Conservation (phyloP, 2,797 vertebrate species). For the Limosa lapponica region DNA sequence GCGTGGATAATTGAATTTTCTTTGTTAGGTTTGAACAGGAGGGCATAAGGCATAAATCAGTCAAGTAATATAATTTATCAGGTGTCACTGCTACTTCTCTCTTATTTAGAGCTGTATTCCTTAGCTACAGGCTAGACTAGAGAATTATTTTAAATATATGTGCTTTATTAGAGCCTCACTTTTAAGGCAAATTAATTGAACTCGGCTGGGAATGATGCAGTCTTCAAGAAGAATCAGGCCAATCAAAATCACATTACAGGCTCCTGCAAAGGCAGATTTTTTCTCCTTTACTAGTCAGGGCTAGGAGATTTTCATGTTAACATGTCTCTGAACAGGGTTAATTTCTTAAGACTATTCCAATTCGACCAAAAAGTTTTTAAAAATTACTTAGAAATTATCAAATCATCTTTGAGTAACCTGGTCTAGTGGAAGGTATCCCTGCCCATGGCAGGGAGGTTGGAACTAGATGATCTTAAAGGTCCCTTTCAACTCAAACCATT, state of each 20-base stretch:
- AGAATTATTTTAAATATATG: neutral
- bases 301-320: neutral
- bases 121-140: neutral
- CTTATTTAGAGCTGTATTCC: neutral
- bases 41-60: constrained; percentile 8
- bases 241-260: neutral
- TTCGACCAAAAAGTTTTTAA: neutral
- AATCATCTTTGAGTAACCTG: neutral
- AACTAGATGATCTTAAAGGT: neutral
- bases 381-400: neutral
- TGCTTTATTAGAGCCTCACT: neutral
- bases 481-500: neutral
- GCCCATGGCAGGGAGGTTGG: neutral
- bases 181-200: constrained; percentile 10
- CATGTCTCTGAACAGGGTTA: neutral
- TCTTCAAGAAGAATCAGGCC: neutral
- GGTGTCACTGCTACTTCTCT: neutral
- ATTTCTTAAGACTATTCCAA: neutral
- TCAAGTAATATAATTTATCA: neutral
- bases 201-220: neutral
- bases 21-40: neutral
- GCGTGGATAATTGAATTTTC: constrained; percentile 39
- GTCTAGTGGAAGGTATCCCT: neutral
- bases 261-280: neutral
- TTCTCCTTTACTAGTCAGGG: neutral